Evolutionary conservation across 1,140 invertebrate species (phyloP), one percentile per base, ranked within the genome.

Genomic region (Brachionus plicatilis): DNA sequence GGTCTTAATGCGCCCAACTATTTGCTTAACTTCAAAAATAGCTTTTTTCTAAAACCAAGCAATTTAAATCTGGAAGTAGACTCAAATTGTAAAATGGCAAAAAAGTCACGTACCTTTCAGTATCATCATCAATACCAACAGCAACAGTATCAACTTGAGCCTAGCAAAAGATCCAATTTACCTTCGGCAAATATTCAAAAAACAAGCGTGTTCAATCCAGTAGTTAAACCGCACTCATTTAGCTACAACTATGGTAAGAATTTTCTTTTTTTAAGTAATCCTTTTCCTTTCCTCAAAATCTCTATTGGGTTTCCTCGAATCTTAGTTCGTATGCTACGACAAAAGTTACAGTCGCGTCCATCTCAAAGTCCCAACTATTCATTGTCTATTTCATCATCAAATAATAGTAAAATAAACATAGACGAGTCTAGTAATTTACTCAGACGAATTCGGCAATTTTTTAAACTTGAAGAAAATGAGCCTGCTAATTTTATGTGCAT

Each of bases 21-120:
- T 65, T 47, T 82, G 50, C 20, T 65, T 41, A 82, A 82, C 33
- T 82, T 82, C n/a, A 82, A 82, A 82, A 82, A 82, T 47, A 82
- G 60, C 43, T 65, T 68, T 20, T 68, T 82, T 17, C 20, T 82
- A 14, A 82, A 82, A 60, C n/a, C 79, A 65, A 29, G 14, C 24
- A 43, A 60, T 82, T 24, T 82, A 3, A 56, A 82, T 65, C 53
- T 29, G 24, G 53, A 60, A 60, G 24, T n/a, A 45, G 43, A 27
- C 29, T 20, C 24, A 12, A 45, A 78, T 37, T 45, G 41, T 33
- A 82, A 47, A 45, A 27, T 76, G 43, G 72, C 43, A 24, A 76
- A 76, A 76, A 76, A 76, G 47, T 76, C 72, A 17, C 72, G 72
- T 29, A 76, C 72, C 4, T 76, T 76, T 47, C 41, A 47, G 17